Base-by-base conservation (phyloP, 2,113 vertebrate genomes). In the Hyperopisus bebe region DNA sequence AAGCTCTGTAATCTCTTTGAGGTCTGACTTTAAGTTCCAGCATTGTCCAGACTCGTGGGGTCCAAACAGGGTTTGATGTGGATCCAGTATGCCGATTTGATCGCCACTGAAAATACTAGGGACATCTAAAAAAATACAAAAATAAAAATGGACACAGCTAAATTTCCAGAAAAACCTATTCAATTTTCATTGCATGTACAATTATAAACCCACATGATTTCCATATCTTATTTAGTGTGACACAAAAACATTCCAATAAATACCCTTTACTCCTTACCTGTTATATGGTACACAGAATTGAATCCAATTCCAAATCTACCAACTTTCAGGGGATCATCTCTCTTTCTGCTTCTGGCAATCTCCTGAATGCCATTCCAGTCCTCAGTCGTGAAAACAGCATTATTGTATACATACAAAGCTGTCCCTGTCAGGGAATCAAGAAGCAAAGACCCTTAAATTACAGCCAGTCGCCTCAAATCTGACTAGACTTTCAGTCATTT, bases 341-440 rank as follows among this genome's bases (percentile, higher is more conserved):
- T 98, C 92, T 99, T 99, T 91, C 98, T 96, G 93, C 98, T 99
- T 86, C 98, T 96, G 21, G 98, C 98, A 91, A 99, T 99, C 93
- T 99, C 98, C 90, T 99, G 98, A 94, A 99, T 99, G 17, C 98
- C 98, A 8, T 98, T 97, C 98, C 98, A 99, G 94, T 99, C 98
- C 88, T 99, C 98, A 0, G 92, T 92, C 0, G 97, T 98, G 92
- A 99, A 99, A 91, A 98, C 88, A 0, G 98, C 98, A 90, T 99
- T 97, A 89, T 99, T 99, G 93, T 98, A 98, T 0, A 97, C 98
- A 50, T 99, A 99, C 92, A 99, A 93, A 0, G 98, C 98, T 0
- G 98, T 92, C 21, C 98, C 98, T 99, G 89, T 15, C 2, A 42
- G 4, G 21, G 90, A 90, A 84, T 51, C 27, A 87, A 46, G n/a